Conservation (phyloP, 2,797 vertebrate genomes). For the Arrhamphus sclerolepis region DNA sequence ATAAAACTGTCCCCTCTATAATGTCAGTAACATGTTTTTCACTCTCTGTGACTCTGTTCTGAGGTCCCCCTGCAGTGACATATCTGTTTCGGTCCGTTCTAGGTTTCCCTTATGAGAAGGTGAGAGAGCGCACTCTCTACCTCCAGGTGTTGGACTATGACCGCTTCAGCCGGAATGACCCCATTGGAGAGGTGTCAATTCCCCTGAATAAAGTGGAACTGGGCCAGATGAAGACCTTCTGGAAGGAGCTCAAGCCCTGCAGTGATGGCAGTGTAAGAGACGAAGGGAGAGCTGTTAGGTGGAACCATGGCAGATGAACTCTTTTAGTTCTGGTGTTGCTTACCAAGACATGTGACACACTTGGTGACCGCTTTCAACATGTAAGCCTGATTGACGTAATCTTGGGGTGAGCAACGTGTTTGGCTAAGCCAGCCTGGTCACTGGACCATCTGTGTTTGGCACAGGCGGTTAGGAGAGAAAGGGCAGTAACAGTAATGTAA, state of each 20-base stretch:
- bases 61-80: slow-evolving; percentile 2
- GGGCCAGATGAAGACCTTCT: slow-evolving; percentile 97
- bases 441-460: slow-evolving; percentile 46
- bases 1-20: slow-evolving; percentile 15
- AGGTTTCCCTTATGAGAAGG: slow-evolving; percentile 99
- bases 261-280: slow-evolving; percentile 96
- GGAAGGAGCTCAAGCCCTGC: slow-evolving; percentile 99
- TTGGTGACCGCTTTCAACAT: slow-evolving; percentile 28
- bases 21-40: slow-evolving; percentile 25
- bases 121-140: slow-evolving; percentile 95
- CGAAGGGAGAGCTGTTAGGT: slow-evolving; percentile 6
- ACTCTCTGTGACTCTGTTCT: slow-evolving; percentile 18
- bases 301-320: neutral
- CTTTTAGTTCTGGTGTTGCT: slow-evolving; percentile 28
- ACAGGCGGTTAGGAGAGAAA: slow-evolving; percentile 45
- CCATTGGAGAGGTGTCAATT: slow-evolving; percentile 97
- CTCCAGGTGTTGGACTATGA: slow-evolving; percentile 98
- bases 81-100: slow-evolving; percentile 35
- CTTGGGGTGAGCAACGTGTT: slow-evolving; percentile 30
- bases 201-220: slow-evolving; percentile 98
- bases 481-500: slow-evolving; percentile 51
- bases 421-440: slow-evolving; percentile 24
- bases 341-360: slow-evolving; percentile 18
- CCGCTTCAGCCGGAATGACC: slow-evolving; percentile 98
- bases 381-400: slow-evolving; percentile 24